Evolutionary conservation across 2,888 invertebrate genomes (phyloP).

Genomic region (Stenichneumon culpator): DNA sequence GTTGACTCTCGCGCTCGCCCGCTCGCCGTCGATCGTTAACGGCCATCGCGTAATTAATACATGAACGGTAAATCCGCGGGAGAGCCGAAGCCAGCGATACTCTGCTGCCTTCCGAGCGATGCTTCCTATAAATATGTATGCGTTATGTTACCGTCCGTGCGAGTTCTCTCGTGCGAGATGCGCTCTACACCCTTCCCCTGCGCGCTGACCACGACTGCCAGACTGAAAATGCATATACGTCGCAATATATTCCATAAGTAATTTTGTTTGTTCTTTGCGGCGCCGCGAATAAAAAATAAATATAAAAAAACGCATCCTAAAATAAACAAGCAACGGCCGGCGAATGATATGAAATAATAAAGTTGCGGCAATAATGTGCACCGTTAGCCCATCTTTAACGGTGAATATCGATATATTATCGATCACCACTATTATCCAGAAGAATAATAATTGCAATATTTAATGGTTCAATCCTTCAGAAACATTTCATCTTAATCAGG

Average conservation of each 20-base stretch:
- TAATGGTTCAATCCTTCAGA: too few relatives aligned
- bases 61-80: conserved; percentile 76
- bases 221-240: conserved; percentile 15
- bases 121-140: conserved; percentile 80
- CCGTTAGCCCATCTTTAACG: too few relatives aligned
- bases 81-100: conserved; percentile 50
- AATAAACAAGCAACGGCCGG: too few relatives aligned
- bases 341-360: too few relatives aligned
- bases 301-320: too few relatives aligned
- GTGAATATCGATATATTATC: too few relatives aligned
- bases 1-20: conserved; percentile 45
- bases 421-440: too few relatives aligned
- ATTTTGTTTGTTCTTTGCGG: background rate
- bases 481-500: too few relatives aligned
- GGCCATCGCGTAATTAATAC: conserved; percentile 79
- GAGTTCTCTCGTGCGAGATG: conserved; percentile 25
- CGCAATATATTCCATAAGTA: conserved; percentile 28
- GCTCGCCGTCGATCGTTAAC: conserved; percentile 73
- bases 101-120: conserved; percentile 36
- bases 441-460: too few relatives aligned
- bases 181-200: conserved; percentile 28
- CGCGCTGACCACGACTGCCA: conserved; percentile 19
- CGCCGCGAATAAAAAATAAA: background rate
- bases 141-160: conserved; percentile 74
- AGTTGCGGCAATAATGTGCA: too few relatives aligned